Evolutionary conservation across 2,888 invertebrate genomes (phyloP).

Genomic region (Nycteola revayana): DNA sequence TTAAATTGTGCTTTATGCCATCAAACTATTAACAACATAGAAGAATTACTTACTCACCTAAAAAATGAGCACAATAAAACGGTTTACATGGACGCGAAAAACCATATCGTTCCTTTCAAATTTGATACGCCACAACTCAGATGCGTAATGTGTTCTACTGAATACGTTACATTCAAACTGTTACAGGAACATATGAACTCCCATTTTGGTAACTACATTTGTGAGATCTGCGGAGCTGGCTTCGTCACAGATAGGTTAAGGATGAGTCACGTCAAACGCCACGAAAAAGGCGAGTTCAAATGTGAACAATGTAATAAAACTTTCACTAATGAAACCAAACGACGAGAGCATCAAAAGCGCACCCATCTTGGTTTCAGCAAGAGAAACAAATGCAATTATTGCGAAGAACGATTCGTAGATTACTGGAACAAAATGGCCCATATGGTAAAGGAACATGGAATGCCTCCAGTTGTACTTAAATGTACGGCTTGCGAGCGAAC

Average conservation of each 20-base stretch:
- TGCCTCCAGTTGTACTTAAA: slow-evolving; percentile 39
- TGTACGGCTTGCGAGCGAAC: slow-evolving; percentile 56
- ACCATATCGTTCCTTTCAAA: slow-evolving; percentile 57
- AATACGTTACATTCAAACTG: slow-evolving; percentile 50
- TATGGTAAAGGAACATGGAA: slow-evolving; percentile 51
- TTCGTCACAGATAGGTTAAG: slow-evolving; percentile 41
- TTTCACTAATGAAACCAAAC: slow-evolving; percentile 33
- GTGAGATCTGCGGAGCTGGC: slow-evolving; percentile 46
- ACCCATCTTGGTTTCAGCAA: slow-evolving; percentile 30
- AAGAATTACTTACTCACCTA: slow-evolving; percentile 43
- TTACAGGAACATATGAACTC: slow-evolving; percentile 61
- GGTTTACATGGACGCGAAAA: slow-evolving; percentile 44
- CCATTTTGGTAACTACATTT: slow-evolving; percentile 54
- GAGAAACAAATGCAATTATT: slow-evolving; percentile 47
- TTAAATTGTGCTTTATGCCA: slow-evolving; percentile 49
- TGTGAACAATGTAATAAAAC: slow-evolving; percentile 57
- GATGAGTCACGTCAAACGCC: slow-evolving; percentile 28
- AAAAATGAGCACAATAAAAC: slow-evolving; percentile 36
- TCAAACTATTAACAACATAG: slow-evolving; percentile 35
- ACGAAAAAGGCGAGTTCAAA: slow-evolving; percentile 35
- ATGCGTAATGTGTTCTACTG: slow-evolving; percentile 47
- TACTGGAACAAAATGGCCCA: slow-evolving; percentile 56
- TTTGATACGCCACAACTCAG: slow-evolving; percentile 48
- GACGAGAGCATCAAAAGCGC: slow-evolving; percentile 29
- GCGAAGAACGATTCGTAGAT: slow-evolving; percentile 47